Evolutionary conservation across 37 sponge, comb jelly and placozoan genomes (phyloP).

Genomic region (Chondrosia reniformis): DNA sequence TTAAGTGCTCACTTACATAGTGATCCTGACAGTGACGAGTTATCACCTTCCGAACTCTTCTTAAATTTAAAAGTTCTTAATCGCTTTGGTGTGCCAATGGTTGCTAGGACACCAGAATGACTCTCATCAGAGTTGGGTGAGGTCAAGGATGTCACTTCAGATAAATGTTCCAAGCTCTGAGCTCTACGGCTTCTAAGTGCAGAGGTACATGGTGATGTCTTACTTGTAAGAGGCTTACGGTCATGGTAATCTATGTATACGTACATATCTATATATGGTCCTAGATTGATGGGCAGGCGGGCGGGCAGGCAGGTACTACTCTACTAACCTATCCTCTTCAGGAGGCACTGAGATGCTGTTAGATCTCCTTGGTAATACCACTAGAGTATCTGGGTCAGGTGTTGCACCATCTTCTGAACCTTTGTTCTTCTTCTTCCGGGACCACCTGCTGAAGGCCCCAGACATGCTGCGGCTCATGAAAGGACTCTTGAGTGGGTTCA

Average conservation of each 20-base stretch:
- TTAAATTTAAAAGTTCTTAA: conserved; percentile 2
- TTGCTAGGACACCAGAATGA: neutral
- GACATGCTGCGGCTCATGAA: neutral
- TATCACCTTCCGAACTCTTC: conserved; percentile 5
- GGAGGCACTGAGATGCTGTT: neutral
- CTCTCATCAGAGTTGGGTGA: too few relatives aligned
- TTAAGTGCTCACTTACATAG: neutral
- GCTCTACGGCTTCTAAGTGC: neutral
- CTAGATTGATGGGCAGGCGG: neutral
- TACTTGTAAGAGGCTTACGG: too few relatives aligned
- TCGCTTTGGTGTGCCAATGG: conserved; percentile 8
- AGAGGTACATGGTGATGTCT: too few relatives aligned
- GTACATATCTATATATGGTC: neutral
- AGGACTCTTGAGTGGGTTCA: neutral
- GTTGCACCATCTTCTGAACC: neutral
- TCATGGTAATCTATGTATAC: neutral
- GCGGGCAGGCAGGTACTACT: too few relatives aligned
- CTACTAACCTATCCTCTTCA: neutral
- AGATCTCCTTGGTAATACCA: neutral
- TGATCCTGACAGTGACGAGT: conserved; percentile 2
- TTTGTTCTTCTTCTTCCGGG: neutral
- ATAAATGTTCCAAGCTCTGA: conserved; percentile 1
- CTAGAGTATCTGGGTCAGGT: neutral
- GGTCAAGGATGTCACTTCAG: neutral
- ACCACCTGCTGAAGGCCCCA: neutral